Evolutionary conservation across 2,797 vertebrate genomes (phyloP).

Genomic region (Ambastaia sidthimunki): DNA sequence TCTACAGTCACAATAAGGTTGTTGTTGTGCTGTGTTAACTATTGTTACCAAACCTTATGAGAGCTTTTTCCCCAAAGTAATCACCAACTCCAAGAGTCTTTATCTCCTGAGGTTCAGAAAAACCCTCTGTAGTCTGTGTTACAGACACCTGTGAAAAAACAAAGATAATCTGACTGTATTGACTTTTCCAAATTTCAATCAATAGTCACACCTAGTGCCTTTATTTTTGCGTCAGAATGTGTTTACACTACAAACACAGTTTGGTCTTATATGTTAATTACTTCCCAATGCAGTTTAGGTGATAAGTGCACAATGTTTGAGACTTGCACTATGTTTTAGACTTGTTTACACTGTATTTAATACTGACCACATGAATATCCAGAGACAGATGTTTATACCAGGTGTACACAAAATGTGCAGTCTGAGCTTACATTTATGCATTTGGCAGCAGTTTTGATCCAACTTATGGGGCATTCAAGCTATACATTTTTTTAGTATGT

Average conservation of each 20-base stretch:
- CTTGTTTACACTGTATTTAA: neutral
- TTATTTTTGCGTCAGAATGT: neutral
- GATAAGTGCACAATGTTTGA: neutral
- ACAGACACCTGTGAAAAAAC: slow-evolving; percentile 73
- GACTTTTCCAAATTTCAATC: too few relatives aligned
- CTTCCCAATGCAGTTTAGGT: neutral
- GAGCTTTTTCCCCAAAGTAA: slow-evolving; percentile 84
- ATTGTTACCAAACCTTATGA: slow-evolving; percentile 79
- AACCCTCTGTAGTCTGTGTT: slow-evolving; percentile 79
- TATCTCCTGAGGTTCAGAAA: slow-evolving; percentile 78
- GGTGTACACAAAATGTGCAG: neutral
- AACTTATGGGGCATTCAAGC: neutral
- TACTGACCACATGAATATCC: neutral
- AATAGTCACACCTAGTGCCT: neutral
- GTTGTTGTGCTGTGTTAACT: too few relatives aligned
- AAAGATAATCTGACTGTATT: neutral
- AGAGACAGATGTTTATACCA: neutral
- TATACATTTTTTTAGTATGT: neutral
- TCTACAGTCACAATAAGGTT: neutral
- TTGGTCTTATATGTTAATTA: neutral
- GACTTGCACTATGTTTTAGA: too few relatives aligned
- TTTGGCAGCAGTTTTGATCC: neutral
- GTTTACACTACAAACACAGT: neutral
- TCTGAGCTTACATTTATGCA: neutral
- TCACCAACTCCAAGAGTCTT: slow-evolving; percentile 79